phyloP scores from a whole-genome alignment of 2,797 vertebrate genomes.

The Spea hammondii region DNA sequence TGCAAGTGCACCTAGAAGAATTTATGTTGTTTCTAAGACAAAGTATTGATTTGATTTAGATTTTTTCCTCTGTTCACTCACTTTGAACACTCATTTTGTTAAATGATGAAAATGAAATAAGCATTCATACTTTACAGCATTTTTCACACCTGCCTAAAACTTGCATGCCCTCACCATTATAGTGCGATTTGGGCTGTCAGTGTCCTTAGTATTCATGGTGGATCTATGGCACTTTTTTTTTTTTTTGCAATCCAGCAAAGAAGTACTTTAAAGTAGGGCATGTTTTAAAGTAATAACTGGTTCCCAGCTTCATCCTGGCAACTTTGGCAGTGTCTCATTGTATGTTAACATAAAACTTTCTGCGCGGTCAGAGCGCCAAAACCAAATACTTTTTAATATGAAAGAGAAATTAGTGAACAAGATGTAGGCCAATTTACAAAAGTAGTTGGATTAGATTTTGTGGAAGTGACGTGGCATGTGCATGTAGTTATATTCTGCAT shows the following conservation, averaged over 20 bases:
- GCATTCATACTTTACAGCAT: too few relatives aligned
- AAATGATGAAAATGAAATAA: too few relatives aligned
- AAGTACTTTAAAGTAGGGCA: constrained; percentile 36
- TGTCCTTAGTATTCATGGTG: too few relatives aligned
- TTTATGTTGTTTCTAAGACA: too few relatives aligned
- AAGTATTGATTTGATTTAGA: too few relatives aligned
- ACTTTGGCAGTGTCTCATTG: not conserved
- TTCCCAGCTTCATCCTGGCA: constrained; percentile 11
- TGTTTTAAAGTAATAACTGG: constrained; percentile 35
- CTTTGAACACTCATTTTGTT: too few relatives aligned
- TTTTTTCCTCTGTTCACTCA: too few relatives aligned
- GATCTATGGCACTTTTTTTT: not conserved
- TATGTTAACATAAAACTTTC: constrained; percentile 40
- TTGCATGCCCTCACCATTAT: too few relatives aligned
- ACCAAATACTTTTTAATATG: constrained; percentile 37
- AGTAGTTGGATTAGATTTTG: not conserved
- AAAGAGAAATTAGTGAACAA: constrained; percentile 6
- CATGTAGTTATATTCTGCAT: constrained; percentile 9
- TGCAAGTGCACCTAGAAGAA: too few relatives aligned
- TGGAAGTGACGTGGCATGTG: not conserved
- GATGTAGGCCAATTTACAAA: constrained; percentile 13
- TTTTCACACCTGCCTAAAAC: too few relatives aligned
- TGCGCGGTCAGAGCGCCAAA: constrained; percentile 14
- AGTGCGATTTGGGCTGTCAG: too few relatives aligned
- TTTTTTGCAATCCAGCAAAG: constrained; percentile 3